These are phyloP conservation scores for Fissipunctia ypsillon DNA, from an alignment of 2,888 invertebrate species.

Conservation along the genomic window DNA sequence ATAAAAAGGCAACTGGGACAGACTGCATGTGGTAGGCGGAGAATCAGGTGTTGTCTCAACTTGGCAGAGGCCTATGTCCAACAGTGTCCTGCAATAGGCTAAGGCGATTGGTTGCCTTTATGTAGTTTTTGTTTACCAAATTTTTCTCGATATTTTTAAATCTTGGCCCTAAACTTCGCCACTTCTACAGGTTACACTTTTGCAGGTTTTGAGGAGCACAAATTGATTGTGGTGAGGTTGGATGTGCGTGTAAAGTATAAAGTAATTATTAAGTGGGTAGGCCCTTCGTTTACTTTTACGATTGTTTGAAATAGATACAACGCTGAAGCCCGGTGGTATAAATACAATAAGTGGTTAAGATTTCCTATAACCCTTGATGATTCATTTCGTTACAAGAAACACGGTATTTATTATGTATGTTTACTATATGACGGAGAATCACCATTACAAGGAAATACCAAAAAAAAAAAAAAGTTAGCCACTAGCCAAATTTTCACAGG, in stretches of 20 bases:
- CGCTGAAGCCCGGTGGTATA: background rate
- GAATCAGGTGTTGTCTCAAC: background rate
- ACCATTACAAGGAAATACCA: constrained; percentile 43
- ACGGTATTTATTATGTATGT: constrained; percentile 5
- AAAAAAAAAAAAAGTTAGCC: no score
- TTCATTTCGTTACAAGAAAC: constrained; percentile 43
- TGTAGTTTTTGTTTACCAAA: background rate
- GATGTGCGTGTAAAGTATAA: no score
- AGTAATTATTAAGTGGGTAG: no score
- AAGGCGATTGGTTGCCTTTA: no score
- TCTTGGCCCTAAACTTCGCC: background rate
- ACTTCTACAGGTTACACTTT: background rate
- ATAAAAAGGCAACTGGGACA: background rate
- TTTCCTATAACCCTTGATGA: constrained; percentile 42
- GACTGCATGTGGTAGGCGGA: background rate
- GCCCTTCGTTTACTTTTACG: background rate
- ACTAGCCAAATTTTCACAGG: no score
- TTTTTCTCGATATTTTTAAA: background rate
- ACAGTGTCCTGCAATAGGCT: background rate
- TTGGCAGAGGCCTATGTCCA: background rate
- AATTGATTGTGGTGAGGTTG: background rate
- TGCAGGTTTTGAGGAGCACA: background rate
- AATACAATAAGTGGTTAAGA: constrained; percentile 19
- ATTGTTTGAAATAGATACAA: constrained; percentile 9
- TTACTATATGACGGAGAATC: constrained; percentile 20